Conservation (phyloP, 2,113 vertebrate species). For the Hystrix cristata region DNA sequence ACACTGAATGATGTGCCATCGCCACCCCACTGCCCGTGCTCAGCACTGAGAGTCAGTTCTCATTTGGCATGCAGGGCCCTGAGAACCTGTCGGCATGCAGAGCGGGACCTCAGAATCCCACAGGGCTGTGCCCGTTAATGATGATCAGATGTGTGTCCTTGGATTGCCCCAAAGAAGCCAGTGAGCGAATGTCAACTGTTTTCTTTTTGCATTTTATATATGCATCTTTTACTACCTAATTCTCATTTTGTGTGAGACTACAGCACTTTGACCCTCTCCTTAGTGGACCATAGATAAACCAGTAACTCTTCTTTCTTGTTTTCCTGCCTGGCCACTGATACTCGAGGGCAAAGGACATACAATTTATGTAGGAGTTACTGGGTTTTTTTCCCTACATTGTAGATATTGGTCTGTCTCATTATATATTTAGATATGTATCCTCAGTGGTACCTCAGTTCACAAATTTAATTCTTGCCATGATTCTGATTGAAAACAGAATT, state of each 20-base stretch:
- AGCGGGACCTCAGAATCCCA: not conserved
- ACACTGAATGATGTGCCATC: conserved; percentile 41
- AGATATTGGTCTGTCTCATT: not conserved
- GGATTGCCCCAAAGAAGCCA: not conserved
- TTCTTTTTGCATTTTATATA: not conserved
- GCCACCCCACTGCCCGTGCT: conserved; percentile 68
- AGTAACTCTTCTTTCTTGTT: not conserved
- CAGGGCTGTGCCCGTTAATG: not conserved
- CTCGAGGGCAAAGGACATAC: not conserved
- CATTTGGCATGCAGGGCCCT: not conserved
- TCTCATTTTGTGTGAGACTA: not conserved
- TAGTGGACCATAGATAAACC: not conserved
- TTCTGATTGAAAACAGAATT: not conserved
- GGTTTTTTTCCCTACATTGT: not conserved
- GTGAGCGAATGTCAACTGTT: not conserved
- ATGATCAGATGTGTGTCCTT: conserved; percentile 26
- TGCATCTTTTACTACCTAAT: not conserved
- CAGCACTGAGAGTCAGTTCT: not conserved
- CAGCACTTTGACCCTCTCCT: not conserved
- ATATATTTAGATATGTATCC: not conserved
- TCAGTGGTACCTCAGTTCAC: not conserved
- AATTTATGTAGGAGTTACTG: not conserved
- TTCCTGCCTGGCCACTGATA: not conserved
- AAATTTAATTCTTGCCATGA: not conserved
- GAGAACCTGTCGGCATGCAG: conserved; percentile 37